Evolutionary conservation across 2,888 invertebrate species (phyloP), one percentile per base, ranked within the genome.

Genomic region (Calliopum simillimum): DNA sequence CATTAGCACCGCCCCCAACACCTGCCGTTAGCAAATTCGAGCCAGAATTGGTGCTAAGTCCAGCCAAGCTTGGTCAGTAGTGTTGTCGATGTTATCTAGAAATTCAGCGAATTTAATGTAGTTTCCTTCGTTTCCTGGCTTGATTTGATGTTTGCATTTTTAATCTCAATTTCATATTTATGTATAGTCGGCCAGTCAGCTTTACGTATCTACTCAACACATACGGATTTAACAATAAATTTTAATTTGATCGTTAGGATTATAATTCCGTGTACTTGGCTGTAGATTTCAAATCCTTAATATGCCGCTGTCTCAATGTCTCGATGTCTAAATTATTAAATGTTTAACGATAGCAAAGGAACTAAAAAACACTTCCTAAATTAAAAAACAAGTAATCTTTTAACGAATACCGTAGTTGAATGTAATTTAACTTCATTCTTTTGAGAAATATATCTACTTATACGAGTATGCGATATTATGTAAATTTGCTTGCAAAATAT

Each of bases 21-120:
- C 53, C 71, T 61, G 43, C 73, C 51, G 71, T 75, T 61, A 80
- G 75, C 73, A 82, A 84, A 75, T 80, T 81, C 65, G 86, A 86
- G 78, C 83, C 85, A 66, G 86, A 86, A 77, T 76, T 86, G 74
- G 82, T 86, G 75, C 80, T 86, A 74, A 86, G 86, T 79, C 86
- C 86, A 63, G 84, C 86, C 44, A 86, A 86, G 76, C 83, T 86
- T 73, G 86, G 86, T 62, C 86, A 86, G 76, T 85, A 81, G 70
- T 70, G 47, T 56, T 14, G 11, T 77, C 77, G 76, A 73, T 76
- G 73, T 8, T 23, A 43, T 71, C 13, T 14, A 12, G 2, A 2
- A 61, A 21, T 46, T 12, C 44, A 13, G 46, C 19, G 23, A 2
- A 61, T 61, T 43, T 16, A 11, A 41, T 13, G 12, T 61, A 46